Base-by-base conservation (phyloP, 2,113 vertebrate genomes). In the Otus sunia region DNA sequence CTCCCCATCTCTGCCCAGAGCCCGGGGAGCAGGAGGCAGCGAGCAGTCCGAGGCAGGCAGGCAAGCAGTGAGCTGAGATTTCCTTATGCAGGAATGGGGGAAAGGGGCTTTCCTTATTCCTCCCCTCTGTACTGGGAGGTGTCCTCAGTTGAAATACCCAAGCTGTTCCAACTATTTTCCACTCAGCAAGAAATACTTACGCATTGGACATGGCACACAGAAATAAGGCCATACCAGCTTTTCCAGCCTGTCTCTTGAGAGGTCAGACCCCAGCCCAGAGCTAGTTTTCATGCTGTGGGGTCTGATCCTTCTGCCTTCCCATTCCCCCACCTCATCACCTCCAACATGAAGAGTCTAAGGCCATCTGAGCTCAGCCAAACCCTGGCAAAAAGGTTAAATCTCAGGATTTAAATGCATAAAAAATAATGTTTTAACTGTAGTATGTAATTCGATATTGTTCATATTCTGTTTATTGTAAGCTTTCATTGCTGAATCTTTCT, bases 131-230 rank as follows among this genome's bases (percentile, higher is more conserved):
- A 37, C 64, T 64, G 50, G 37, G 20, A 43, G 15, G 29, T 20
- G 43, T 37, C 34, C 67, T 39, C 8, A 2, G 43, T 0, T 4
- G 8, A 52, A 83, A 58, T 11, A 32, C 8, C 32, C 0, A 0
- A 53, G 55, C 75, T 4, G 10, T 9, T n/a, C 11, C 32, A 27
- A 4, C 5, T 3, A 1, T 21, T 81, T 75, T n/a, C 32, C 26
- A 16, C n/a, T 69, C 41, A 71, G 62, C 26, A 23, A 56, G 72
- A 41, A 71, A 25, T 6, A 52, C 36, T 45, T 32, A 11, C 1
- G 0, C 67, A 10, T 6, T 11, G 34, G 36, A 52, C 0, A 0
- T 53, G 67, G 32, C 29, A 4, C 67, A 19, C 39, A 63, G 59
- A 69, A 82, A 62, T 62, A 29, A 50, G 43, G 67, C 22, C 10